A percentile compares a stretch with the other conserved stretches of the same genome.
These are phyloP conservation scores for Micromys minutus DNA, from an alignment of 2,113 vertebrate species.

Conservation along the genomic window DNA sequence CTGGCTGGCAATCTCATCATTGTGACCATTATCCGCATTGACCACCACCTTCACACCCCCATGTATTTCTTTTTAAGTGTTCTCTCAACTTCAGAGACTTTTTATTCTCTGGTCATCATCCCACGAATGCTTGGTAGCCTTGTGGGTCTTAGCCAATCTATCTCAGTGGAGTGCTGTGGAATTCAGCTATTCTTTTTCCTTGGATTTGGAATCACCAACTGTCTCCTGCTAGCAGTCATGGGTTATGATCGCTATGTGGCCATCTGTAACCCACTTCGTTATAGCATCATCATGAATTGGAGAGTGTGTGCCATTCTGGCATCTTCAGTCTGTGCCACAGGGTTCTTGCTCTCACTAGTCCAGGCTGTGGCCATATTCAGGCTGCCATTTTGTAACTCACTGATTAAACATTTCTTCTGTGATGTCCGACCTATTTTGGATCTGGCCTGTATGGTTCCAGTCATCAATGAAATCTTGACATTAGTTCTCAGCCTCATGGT, in stretches of 20 bases:
- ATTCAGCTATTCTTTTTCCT: conserved; percentile 69
- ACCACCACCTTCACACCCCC: conserved; percentile 58
- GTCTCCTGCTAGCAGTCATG: conserved; percentile 65
- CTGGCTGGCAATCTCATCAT: conserved; percentile 60
- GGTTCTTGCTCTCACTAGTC: conserved; percentile 1
- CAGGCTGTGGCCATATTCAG: conserved; percentile 59
- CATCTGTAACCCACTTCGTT: conserved; percentile 51
- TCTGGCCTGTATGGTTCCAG: conserved; percentile 23
- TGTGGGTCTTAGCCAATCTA: conserved; percentile 13
- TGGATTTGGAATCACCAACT: conserved; percentile 69
- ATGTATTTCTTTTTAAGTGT: conserved; percentile 71
- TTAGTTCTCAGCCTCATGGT: conserved; percentile 56
- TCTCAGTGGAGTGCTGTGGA: conserved; percentile 57
- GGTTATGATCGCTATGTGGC: conserved; percentile 52
- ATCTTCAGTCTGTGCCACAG: not conserved
- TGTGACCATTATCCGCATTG: not conserved
- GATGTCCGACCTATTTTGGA: conserved; percentile 54
- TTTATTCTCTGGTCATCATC: conserved; percentile 68
- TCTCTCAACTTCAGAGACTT: conserved; percentile 66
- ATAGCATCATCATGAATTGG: conserved; percentile 53
- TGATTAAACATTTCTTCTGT: conserved; percentile 71
- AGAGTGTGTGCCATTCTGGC: conserved; percentile 23
- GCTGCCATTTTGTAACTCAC: conserved; percentile 56
- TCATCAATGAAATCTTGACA: conserved; percentile 54
- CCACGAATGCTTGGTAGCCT: conserved; percentile 58